These are phyloP conservation scores for Danio rerio DNA, from an alignment of 2,113 vertebrate species.

Conservation along the genomic window GRCz12tu NC_133188.1:10939501-10940000, in stretches of 20 bases:
- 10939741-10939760: conserved; percentile 64
- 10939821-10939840: conserved; percentile 79
- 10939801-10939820: conserved; percentile 78
- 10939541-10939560: conserved; percentile 99
- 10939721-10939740: conserved; percentile 56
- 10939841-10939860: conserved; percentile 78
- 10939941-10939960: conserved; percentile 75
- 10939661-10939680: conserved; percentile 74
- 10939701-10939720: conserved; percentile 65
- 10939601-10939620: conserved; percentile 90
- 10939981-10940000: conserved; percentile 48
- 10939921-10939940: conserved; percentile 71
- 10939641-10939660: conserved; percentile 81
- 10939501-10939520: conserved; percentile 99
- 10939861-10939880: conserved; percentile 78
- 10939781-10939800: conserved; percentile 61
- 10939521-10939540: conserved; percentile 99
- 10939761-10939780: conserved; percentile 58
- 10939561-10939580: conserved; percentile 97
- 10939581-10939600: conserved; percentile 87
- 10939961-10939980: conserved; percentile 80
- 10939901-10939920: conserved; percentile 80
- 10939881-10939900: conserved; percentile 72
- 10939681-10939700: conserved; percentile 60
- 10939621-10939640: conserved; percentile 88